These are phyloP conservation scores for Dasyprocta punctata DNA, from an alignment of 2,113 vertebrate genomes.

Conservation along the genomic window DNA sequence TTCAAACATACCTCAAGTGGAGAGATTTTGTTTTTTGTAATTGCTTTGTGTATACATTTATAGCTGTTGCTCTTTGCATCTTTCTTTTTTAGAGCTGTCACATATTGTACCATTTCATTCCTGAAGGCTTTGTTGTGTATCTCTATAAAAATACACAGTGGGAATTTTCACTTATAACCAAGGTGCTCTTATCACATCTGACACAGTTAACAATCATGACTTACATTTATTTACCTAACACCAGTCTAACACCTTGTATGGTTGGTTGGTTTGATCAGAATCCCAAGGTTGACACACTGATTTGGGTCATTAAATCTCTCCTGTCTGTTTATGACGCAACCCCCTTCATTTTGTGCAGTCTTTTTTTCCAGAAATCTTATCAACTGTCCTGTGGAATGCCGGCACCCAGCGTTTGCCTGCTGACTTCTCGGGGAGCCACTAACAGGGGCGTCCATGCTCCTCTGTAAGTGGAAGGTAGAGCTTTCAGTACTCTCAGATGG, in stretches of 20 bases:
- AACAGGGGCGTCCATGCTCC: neutral
- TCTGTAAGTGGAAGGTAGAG: neutral
- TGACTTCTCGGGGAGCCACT: neutral
- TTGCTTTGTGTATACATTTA: neutral
- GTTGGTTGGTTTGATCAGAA: neutral
- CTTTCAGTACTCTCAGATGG: rapidly evolving
- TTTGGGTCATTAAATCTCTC: neutral
- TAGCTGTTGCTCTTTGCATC: neutral
- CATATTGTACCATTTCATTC: neutral
- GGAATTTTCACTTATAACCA: neutral
- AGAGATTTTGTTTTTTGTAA: neutral
- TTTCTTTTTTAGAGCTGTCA: neutral
- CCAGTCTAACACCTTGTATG: too few species aligned
- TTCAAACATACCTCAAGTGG: neutral
- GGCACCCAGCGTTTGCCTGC: rapidly evolving
- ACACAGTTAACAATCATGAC: neutral
- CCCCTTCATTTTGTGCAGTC: neutral
- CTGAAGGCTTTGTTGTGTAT: rapidly evolving
- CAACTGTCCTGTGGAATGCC: too few species aligned
- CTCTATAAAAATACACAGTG: neutral
- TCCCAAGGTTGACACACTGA: rapidly evolving
- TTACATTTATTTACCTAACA: neutral
- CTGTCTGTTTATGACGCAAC: neutral
- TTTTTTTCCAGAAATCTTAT: neutral
- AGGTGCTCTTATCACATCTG: rapidly evolving